Percentiles rank a stretch among this genome's conserved stretches.
phyloP scores from a whole-genome alignment of 2,888 invertebrate genomes.

The Melipona bicolor region DNA sequence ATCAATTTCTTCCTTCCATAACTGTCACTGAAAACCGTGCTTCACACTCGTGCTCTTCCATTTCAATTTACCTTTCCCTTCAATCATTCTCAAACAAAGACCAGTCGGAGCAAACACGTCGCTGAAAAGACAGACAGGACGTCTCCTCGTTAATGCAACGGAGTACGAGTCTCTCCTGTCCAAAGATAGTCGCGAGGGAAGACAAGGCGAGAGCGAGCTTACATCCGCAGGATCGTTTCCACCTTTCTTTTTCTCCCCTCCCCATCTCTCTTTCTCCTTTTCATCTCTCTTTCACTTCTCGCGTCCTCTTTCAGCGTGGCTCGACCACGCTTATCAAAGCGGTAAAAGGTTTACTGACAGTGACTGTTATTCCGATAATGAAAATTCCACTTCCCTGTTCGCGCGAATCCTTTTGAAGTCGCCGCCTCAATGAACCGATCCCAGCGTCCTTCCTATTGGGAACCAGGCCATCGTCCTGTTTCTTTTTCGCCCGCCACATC shows the following conservation, averaged over 20 bases:
- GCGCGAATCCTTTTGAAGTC: conserved; percentile 61
- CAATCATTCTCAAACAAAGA: neutral
- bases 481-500: conserved; percentile 14
- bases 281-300: neutral
- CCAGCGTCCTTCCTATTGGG: conserved; percentile 18
- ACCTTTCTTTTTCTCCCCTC: neutral
- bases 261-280: neutral
- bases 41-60: no score
- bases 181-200: neutral
- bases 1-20: no score
- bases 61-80: neutral
- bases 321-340: conserved; percentile 52
- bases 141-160: neutral
- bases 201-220: conserved; percentile 22
- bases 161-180: neutral
- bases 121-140: no score
- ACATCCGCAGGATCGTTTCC: conserved; percentile 29
- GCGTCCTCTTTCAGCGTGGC: conserved; percentile 29
- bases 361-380: conserved; percentile 63
- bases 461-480: conserved; percentile 11
- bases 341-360: conserved; percentile 60
- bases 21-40: no score
- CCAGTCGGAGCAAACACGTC: neutral
- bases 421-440: conserved; percentile 49
- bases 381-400: conserved; percentile 61